A percentile compares a stretch with the other conserved stretches of the same genome.
Conservation (phyloP, 2,888 invertebrate genomes). For the Sphaeridia pumilis region DNA sequence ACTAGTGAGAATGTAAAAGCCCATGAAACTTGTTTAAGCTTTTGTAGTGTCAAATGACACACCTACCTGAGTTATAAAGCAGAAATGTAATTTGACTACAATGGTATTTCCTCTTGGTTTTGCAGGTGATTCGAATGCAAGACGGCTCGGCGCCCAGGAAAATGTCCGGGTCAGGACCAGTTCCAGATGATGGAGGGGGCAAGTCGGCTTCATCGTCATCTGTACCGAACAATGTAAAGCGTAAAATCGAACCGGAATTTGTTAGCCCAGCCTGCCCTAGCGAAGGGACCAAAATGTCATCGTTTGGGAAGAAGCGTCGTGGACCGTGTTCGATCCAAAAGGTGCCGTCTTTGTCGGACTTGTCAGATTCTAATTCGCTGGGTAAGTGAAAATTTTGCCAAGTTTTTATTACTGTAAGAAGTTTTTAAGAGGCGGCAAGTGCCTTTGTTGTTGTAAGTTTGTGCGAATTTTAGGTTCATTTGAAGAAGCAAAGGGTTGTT, state of each 20-base stretch:
- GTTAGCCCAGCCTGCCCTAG: constrained; percentile 48
- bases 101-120: constrained; percentile 1
- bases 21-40: too few relatives aligned
- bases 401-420: too few relatives aligned
- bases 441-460: too few relatives aligned
- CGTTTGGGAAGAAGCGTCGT: constrained; percentile 39
- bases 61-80: too few relatives aligned
- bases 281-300: constrained; percentile 2
- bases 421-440: too few relatives aligned
- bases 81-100: background rate
- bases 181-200: constrained; percentile 15
- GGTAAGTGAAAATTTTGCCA: constrained; percentile 22
- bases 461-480: too few relatives aligned
- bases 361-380: constrained; percentile 58
- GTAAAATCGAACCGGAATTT: constrained; percentile 48
- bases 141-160: constrained; percentile 9
- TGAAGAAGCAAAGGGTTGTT: too few relatives aligned
- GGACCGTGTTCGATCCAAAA: constrained; percentile 62
- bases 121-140: constrained; percentile 29
- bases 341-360: constrained; percentile 79
- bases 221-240: constrained; percentile 41
- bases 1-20: too few relatives aligned
- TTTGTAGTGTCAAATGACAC: too few relatives aligned
- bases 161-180: background rate
- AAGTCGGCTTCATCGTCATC: constrained; percentile 12